Evolutionary conservation across 2,888 invertebrate genomes (phyloP).

Genomic region (Nezara viridula): DNA sequence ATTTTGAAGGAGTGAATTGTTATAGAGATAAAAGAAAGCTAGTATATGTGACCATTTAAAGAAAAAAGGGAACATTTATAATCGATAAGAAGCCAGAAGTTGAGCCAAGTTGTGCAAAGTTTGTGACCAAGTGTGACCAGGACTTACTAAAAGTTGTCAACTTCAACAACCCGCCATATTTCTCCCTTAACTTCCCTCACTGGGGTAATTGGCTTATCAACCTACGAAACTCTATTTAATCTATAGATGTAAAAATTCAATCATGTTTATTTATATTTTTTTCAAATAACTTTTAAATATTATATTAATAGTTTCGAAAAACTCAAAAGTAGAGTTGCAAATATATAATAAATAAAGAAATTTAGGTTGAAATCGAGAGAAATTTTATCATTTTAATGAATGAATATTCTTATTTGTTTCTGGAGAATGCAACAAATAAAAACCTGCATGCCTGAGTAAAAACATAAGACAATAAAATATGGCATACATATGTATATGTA

Average conservation of each 20-base stretch:
- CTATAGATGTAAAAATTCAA: background rate
- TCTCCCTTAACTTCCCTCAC: background rate
- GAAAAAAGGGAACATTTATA: conserved; percentile 42
- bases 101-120: background rate
- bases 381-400: no score
- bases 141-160: conserved; percentile 44
- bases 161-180: conserved; percentile 40
- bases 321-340: no score
- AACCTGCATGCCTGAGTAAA: no score
- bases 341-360: no score
- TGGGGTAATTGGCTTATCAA: conserved; percentile 39
- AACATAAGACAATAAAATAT: no score
- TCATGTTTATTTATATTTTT: background rate
- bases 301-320: no score
- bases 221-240: background rate
- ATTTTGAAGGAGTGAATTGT: background rate
- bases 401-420: no score
- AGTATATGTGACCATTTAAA: conserved; percentile 26
- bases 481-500: no score
- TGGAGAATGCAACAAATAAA: no score
- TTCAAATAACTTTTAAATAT: background rate
- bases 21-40: conserved; percentile 31
- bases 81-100: conserved; percentile 46
- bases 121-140: conserved; percentile 45
- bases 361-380: no score